Evolutionary conservation across 30 jellyfish, hydroid and myxozoan species (phyloP), one percentile per base, ranked within the genome.

Genomic region (Kudoa iwatai): DNA sequence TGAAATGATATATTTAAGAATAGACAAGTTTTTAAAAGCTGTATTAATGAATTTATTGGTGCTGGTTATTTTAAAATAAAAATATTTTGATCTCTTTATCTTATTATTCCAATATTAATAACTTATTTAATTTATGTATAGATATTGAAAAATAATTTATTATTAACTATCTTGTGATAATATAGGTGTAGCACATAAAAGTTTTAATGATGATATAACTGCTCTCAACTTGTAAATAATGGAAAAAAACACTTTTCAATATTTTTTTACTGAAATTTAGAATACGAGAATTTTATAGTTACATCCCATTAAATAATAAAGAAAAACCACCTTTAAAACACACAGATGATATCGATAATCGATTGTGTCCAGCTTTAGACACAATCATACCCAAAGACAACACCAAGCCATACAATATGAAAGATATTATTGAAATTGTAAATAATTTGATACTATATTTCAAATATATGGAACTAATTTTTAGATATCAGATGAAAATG

Each of bases 351-450:
- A 33, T 20, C 50, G 61, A 87, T 17, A 83, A 62, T 47, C 83
- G 94, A 13, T 3, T 50, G 0, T 62, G 88, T 33, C 67, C 71
- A 13, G 61, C 44, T 31, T 41, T 74, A 43, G 87, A 74, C 51
- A 52, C 43, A 21, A 74, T 74, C 41, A 64, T 74, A 6, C 94
- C 94, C 36, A 24, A 43, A 11, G 87, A 61, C 40, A 64, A 84
- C 3, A 25, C 50, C n/a, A 62, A 62, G 39, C 84, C 90, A 0
- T 74, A 74, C 65, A 69, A 74, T 54, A 74, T 74, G 79, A 74
- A 61, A 34, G 71, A 44, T 32, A 83, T 74, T 20, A 57, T 74
- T 32, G 36, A 55, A 31, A 50, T 81, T 16, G 94, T 74, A 47
- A 45, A 39, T 7, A 11, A 11, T 9, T 18, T 34, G 12, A 22